Percentiles rank a stretch among this genome's conserved stretches.
phyloP scores from a whole-genome alignment of 2,113 vertebrate species.

The Propithecus coquereli region DNA sequence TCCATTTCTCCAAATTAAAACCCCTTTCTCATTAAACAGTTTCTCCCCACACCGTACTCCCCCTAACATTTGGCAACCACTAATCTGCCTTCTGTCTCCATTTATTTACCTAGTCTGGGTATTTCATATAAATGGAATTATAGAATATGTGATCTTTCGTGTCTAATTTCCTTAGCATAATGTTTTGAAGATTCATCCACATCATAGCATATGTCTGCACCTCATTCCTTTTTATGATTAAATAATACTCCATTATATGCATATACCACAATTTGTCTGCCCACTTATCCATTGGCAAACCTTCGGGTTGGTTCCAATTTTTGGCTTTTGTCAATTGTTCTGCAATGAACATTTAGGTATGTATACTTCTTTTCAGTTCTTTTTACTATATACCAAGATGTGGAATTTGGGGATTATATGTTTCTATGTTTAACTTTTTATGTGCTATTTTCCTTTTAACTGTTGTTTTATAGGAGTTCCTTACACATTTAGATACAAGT shows the following conservation, averaged over 20 bases:
- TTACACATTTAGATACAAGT: neutral
- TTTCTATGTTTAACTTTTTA: neutral
- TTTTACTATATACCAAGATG: neutral
- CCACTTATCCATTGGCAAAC: neutral
- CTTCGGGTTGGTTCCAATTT: neutral
- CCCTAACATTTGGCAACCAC: neutral
- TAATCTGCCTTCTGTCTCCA: neutral
- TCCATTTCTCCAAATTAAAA: neutral
- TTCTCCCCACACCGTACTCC: neutral
- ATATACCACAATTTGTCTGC: neutral
- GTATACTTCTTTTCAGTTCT: too few species aligned
- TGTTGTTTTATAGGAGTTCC: neutral
- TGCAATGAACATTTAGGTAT: neutral
- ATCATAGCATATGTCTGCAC: neutral
- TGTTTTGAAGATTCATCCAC: neutral
- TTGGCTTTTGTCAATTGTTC: too few species aligned
- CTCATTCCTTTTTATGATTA: neutral
- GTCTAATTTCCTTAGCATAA: neutral
- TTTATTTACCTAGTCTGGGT: neutral
- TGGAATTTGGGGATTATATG: neutral
- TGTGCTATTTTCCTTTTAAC: neutral
- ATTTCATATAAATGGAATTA: neutral
- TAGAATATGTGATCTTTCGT: neutral
- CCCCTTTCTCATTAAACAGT: fast-evolving
- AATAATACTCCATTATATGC: neutral